Conservation (phyloP, 2,888 invertebrate species). For the Drosophila borborema region DNA sequence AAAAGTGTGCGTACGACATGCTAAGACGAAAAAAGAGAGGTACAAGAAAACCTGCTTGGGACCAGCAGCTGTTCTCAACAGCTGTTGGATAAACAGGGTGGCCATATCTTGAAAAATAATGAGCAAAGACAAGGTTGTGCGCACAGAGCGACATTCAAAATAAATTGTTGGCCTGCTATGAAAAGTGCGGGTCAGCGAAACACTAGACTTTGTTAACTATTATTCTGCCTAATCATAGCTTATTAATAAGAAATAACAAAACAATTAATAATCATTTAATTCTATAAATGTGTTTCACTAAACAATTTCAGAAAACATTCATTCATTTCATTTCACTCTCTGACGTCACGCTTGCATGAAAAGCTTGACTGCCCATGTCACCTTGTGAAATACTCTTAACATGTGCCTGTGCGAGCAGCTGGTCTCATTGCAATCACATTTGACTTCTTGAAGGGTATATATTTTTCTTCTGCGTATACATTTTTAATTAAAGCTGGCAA, state of each 20-base stretch:
- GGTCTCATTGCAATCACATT: constrained; percentile 67
- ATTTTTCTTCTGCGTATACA: constrained; percentile 46
- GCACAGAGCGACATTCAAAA: neutral
- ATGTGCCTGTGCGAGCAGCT: constrained; percentile 26
- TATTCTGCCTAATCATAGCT: neutral
- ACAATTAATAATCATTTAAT: neutral
- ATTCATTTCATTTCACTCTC: neutral
- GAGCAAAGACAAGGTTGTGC: neutral
- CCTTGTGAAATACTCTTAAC: constrained; percentile 15
- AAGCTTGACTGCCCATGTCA: neutral
- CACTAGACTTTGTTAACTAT: no score
- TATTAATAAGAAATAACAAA: no score
- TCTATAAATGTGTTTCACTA: neutral
- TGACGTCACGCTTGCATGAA: constrained; percentile 28
- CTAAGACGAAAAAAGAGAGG: constrained; percentile 23
- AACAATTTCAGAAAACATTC: neutral
- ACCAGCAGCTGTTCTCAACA: constrained; percentile 45
- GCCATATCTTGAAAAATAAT: neutral
- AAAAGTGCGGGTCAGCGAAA: no score
- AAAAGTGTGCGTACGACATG: constrained; percentile 36
- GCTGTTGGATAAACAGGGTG: constrained; percentile 41
- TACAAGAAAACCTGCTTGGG: constrained; percentile 44
- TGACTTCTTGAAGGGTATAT: constrained; percentile 84
- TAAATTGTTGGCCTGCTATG: neutral
- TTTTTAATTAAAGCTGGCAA: constrained; percentile 49